These are phyloP conservation scores for Sandelia bainsii DNA, from an alignment of 2,797 vertebrate genomes.

Conservation along the genomic window DNA sequence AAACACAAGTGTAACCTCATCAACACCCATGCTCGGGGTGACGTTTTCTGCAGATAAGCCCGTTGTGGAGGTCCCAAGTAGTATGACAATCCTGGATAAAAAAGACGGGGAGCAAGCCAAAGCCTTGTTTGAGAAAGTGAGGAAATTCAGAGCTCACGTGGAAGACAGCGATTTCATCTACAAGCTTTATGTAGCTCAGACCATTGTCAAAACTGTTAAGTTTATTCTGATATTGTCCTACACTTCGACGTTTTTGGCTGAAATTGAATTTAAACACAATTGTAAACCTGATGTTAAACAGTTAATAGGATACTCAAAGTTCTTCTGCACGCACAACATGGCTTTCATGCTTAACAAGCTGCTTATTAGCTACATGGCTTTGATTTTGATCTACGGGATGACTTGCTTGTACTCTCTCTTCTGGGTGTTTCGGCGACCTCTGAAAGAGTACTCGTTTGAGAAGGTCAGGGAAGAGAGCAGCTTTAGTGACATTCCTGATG, in stretches of 20 bases:
- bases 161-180: conserved; percentile 99
- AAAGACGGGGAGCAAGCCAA: conserved; percentile 99
- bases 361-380: conserved; percentile 93
- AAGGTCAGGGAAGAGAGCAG: conserved; percentile 98
- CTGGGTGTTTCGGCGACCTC: conserved; percentile 95
- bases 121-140: conserved; percentile 97
- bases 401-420: conserved; percentile 96
- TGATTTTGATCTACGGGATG: conserved; percentile 95
- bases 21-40: conserved; percentile 92
- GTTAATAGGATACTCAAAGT: conserved; percentile 91
- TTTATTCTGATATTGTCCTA: conserved; percentile 96
- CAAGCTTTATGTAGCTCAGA: conserved; percentile 96
- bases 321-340: conserved; percentile 97
- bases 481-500: conserved; percentile 98
- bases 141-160: conserved; percentile 95
- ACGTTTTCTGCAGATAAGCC: conserved; percentile 94
- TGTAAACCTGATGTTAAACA: conserved; percentile 90
- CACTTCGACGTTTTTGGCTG: conserved; percentile 91
- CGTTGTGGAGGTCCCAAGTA: conserved; percentile 90
- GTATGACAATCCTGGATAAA: conserved; percentile 97
- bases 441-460: conserved; percentile 98
- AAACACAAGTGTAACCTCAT: conserved; percentile 81
- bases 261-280: conserved; percentile 89
- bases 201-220: conserved; percentile 94
- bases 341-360: conserved; percentile 96